These are phyloP conservation scores for Perognathus longimembris DNA, from an alignment of 2,113 vertebrate genomes.

Conservation along the genomic window DNA sequence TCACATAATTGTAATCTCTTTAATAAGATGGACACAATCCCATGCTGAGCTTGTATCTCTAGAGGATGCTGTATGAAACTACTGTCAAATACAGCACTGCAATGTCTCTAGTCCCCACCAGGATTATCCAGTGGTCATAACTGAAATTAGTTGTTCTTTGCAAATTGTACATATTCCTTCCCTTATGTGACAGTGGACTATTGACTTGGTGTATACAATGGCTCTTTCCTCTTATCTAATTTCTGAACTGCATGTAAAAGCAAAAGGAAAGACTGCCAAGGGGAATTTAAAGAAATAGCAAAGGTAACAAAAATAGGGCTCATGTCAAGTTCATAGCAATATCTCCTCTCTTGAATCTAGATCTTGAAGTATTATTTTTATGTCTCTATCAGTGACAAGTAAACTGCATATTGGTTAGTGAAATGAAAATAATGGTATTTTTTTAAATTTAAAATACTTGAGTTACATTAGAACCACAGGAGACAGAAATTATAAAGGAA, in stretches of 20 bases:
- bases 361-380: constrained; percentile 40
- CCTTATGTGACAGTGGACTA: not conserved
- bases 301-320: not conserved
- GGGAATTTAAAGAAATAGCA: constrained; percentile 1
- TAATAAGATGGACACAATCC: no score
- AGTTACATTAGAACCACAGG: not conserved
- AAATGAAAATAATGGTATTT: not conserved
- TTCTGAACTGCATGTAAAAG: not conserved
- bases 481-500: constrained; percentile 1
- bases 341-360: not conserved
- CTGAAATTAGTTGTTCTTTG: not conserved
- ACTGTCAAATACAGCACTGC: not conserved
- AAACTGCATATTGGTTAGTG: not conserved
- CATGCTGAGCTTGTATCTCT: not conserved
- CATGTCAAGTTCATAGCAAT: constrained; percentile 8
- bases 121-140: not conserved
- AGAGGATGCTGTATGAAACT: not conserved
- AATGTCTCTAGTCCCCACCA: not conserved
- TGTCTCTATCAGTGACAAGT: not conserved
- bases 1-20: not conserved
- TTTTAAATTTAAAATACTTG: constrained; percentile 12
- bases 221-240: not conserved
- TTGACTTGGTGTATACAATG: not conserved
- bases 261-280: not conserved
- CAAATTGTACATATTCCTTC: not conserved